These are phyloP conservation scores for Toxostoma redivivum DNA, from an alignment of 2,113 vertebrate species.

Conservation along the genomic window DNA sequence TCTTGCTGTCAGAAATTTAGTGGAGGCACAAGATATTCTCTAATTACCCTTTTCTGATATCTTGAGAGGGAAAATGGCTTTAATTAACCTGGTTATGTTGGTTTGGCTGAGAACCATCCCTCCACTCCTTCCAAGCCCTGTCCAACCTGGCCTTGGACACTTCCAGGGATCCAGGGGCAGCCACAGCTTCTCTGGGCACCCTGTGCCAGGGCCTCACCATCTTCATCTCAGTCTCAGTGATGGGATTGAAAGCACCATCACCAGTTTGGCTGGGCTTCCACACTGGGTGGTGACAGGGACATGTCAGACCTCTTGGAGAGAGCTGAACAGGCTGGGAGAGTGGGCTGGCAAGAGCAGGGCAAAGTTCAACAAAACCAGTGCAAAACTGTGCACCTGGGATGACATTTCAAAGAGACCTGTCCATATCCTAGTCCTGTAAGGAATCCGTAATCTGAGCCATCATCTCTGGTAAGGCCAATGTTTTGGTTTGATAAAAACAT, in stretches of 20 bases:
- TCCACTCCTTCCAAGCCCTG: fast-evolving
- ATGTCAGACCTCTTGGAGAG: neutral
- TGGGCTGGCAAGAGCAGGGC: neutral
- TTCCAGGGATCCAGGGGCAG: neutral
- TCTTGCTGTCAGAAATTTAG: neutral
- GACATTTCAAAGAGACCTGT: neutral
- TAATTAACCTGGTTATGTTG: neutral
- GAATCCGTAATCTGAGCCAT: neutral
- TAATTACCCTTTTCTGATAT: neutral
- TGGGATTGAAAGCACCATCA: neutral
- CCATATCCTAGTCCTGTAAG: neutral
- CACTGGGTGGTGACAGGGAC: neutral
- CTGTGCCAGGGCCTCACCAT: neutral
- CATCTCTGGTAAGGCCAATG: neutral
- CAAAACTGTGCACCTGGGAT: neutral
- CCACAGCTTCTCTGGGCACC: fast-evolving
- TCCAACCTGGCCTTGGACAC: neutral
- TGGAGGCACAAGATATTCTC: neutral
- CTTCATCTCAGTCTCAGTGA: neutral
- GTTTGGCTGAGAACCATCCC: neutral
- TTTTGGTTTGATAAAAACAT: neutral
- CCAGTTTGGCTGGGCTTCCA: neutral
- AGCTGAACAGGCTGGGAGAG: neutral
- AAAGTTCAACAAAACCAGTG: neutral
- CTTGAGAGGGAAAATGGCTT: neutral